Percentiles rank a stretch among this genome's conserved stretches.
Evolutionary conservation across 2,888 invertebrate species (phyloP).

Genomic region (Chromoteleia sp.): DNA sequence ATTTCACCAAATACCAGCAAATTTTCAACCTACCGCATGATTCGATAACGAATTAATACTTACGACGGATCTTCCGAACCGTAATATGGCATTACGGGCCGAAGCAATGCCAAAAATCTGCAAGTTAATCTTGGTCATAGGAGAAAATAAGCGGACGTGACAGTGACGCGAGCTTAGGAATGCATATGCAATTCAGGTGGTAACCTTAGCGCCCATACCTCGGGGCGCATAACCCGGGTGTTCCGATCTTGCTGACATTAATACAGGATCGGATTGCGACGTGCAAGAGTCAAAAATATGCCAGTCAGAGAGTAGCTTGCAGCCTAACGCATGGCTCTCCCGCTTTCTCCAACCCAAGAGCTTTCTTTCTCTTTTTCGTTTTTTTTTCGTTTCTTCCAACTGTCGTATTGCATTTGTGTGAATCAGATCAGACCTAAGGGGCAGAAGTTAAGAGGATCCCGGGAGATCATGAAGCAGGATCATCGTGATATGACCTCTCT

Average conservation of each 20-base stretch:
- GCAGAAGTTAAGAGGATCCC: slow-evolving; percentile 65
- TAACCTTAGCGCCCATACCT: slow-evolving; percentile 37
- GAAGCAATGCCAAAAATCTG: slow-evolving; percentile 43
- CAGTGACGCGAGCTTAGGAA: slow-evolving; percentile 38
- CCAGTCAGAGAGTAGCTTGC: slow-evolving; percentile 71
- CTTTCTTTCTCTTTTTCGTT: slow-evolving; percentile 46
- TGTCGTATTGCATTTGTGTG: slow-evolving; percentile 81
- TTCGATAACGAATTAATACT: slow-evolving; percentile 8
- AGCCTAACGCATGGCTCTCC: slow-evolving; percentile 50
- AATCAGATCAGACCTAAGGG: slow-evolving; percentile 76
- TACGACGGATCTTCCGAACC: neutral
- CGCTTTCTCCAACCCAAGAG: slow-evolving; percentile 28
- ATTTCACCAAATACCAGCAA: neutral
- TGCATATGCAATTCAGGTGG: slow-evolving; percentile 46
- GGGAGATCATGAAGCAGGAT: slow-evolving; percentile 59
- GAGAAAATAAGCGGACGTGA: slow-evolving; percentile 32
- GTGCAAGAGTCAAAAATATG: slow-evolving; percentile 68
- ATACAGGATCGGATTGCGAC: slow-evolving; percentile 74
- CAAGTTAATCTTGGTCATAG: slow-evolving; percentile 43
- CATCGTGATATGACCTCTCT: slow-evolving; percentile 57
- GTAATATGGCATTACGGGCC: slow-evolving; percentile 6
- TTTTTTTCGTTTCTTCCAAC: slow-evolving; percentile 52
- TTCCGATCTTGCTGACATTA: slow-evolving; percentile 74
- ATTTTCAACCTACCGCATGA: slow-evolving; percentile 10
- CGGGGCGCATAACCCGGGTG: slow-evolving; percentile 56